Evolutionary conservation across 2,888 invertebrate species (phyloP).

Genomic region (Drosophila pseudotakahashii): DNA sequence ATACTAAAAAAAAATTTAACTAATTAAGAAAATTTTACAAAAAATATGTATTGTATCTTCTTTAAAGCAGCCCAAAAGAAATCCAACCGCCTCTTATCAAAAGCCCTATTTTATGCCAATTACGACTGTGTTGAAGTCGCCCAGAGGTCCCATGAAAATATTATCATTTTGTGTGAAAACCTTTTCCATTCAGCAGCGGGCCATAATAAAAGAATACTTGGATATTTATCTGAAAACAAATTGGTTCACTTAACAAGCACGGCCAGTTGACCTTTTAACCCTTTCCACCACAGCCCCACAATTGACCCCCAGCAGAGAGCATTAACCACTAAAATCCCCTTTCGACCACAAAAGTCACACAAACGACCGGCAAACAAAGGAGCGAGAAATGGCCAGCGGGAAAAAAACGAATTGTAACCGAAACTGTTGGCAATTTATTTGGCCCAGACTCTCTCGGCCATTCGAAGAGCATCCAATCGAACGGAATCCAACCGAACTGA

Average conservation of each 20-base stretch:
- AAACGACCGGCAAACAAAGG: conserved; percentile 37
- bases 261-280: conserved; percentile 35
- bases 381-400: conserved; percentile 10
- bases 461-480: conserved; percentile 45
- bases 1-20: too few relatives aligned
- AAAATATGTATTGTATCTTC: neutral
- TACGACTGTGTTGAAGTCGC: neutral
- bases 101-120: neutral
- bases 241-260: conserved; percentile 41
- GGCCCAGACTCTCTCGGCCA: conserved; percentile 37
- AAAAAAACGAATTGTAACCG: conserved; percentile 41
- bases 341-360: conserved; percentile 52
- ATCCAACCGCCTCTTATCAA: neutral
- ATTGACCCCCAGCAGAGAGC: conserved; percentile 44
- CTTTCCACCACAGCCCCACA: conserved; percentile 30
- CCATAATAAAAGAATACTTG: conserved; percentile 29
- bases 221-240: conserved; percentile 40
- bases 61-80: neutral
- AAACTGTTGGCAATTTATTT: conserved; percentile 48
- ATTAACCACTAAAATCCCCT: conserved; percentile 50
- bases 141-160: conserved; percentile 2
- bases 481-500: conserved; percentile 48
- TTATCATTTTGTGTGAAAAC: conserved; percentile 20
- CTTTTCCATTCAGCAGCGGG: conserved; percentile 8
- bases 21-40: too few relatives aligned